Conservation (phyloP, 2,797 vertebrate genomes). For the Acanthis flammea region DNA sequence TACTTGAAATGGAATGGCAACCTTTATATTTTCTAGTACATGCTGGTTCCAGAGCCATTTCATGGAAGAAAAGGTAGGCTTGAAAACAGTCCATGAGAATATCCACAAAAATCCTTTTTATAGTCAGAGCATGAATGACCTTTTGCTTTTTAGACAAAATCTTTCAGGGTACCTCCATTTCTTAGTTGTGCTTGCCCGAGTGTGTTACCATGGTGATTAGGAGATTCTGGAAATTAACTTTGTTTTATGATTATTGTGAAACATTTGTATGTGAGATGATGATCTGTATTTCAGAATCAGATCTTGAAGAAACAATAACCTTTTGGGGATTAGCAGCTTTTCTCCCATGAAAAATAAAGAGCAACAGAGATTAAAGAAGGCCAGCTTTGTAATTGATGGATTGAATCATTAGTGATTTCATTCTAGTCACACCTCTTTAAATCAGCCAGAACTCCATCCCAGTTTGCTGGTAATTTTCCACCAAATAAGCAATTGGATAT, state of each 20-base stretch:
- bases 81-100: background rate
- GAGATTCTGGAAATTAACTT: slow-evolving; percentile 18
- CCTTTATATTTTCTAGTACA: background rate
- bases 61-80: background rate
- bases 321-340: background rate
- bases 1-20: background rate
- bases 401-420: background rate
- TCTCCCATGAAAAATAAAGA: background rate
- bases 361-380: background rate
- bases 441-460: background rate
- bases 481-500: background rate
- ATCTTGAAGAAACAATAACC: background rate
- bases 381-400: background rate
- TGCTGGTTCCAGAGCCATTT: background rate
- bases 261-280: background rate
- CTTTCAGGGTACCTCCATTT: background rate
- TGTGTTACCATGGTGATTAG: slow-evolving; percentile 36
- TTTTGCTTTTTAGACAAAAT: background rate
- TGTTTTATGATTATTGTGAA: background rate
- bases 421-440: background rate
- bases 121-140: background rate
- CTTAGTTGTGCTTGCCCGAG: background rate
- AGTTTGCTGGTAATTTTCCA: background rate
- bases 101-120: background rate
- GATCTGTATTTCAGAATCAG: background rate